These are phyloP conservation scores for Callocephalon fimbriatum DNA, from an alignment of 2,113 vertebrate genomes.

Conservation along the genomic window DNA sequence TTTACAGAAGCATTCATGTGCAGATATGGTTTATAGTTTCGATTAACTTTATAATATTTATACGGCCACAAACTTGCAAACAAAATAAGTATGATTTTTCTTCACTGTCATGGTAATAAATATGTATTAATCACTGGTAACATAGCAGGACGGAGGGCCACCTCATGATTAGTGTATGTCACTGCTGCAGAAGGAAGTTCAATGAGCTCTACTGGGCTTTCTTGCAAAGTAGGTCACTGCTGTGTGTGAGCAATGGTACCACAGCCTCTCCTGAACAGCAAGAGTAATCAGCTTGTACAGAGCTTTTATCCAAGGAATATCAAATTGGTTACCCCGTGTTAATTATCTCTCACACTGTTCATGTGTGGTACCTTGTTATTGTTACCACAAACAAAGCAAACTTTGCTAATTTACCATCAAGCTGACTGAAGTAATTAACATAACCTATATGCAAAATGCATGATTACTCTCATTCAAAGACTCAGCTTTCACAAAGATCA, in stretches of 20 bases:
- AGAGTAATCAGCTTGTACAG: not conserved
- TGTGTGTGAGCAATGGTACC: not conserved
- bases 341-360: not conserved
- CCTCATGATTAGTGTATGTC: not conserved
- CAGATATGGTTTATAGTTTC: not conserved
- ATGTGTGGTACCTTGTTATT: not conserved
- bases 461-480: not conserved
- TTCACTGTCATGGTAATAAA: not conserved
- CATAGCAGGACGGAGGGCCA: not conserved
- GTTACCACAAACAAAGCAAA: constrained; percentile 9
- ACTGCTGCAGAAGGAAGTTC: not conserved
- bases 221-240: not conserved
- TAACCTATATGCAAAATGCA: not conserved
- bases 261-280: not conserved
- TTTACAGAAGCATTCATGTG: not conserved
- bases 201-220: not conserved
- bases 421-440: not conserved
- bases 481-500: not conserved
- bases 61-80: not conserved
- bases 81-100: not conserved
- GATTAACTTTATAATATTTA: not conserved
- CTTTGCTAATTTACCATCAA: not conserved
- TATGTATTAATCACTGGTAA: not conserved
- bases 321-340: not conserved
- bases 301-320: constrained; percentile 21